phyloP scores from a whole-genome alignment of 1,140 invertebrate species.

The Hyposmocoma kahamanoa region DNA sequence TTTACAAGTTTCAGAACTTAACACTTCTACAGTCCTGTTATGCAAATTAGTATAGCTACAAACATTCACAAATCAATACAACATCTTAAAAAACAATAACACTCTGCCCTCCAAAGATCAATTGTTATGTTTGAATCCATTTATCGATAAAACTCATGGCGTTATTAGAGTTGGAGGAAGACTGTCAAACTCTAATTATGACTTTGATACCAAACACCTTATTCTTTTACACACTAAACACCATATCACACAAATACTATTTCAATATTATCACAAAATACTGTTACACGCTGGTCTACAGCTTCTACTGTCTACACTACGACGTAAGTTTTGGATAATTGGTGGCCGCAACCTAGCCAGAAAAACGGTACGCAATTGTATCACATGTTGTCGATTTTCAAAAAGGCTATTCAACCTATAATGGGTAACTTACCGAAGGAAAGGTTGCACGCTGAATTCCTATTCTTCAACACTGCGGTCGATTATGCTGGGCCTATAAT shows the following conservation, averaged over 20 bases:
- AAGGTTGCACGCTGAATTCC: conserved; percentile 2
- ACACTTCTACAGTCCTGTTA: background rate
- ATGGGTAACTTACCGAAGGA: conserved; percentile 8
- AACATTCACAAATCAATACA: background rate
- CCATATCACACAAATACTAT: conserved; percentile 24
- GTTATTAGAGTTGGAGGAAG: conserved; percentile 40
- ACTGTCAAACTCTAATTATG: conserved; percentile 21
- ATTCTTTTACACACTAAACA: conserved; percentile 30
- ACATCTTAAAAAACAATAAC: background rate
- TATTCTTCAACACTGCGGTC: conserved; percentile 4
- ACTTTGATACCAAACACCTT: conserved; percentile 28
- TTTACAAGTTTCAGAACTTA: background rate
- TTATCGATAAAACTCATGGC: conserved; percentile 1
- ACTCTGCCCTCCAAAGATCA: background rate
- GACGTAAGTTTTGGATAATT: conserved; percentile 29
- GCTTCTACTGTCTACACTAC: conserved; percentile 19
- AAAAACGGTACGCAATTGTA: conserved; percentile 6
- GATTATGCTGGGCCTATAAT: conserved; percentile 10
- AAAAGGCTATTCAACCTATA: conserved; percentile 10
- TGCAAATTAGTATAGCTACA: conserved; percentile 7
- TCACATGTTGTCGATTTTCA: conserved; percentile 10
- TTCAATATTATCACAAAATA: conserved; percentile 24
- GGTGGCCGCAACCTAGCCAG: conserved; percentile 15
- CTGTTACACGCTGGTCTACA: conserved; percentile 29
- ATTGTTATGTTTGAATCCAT: conserved; percentile 7